Evolutionary conservation across 2,888 invertebrate genomes (phyloP), one percentile per base, ranked within the genome.

Genomic region (Rhagophthalmus giganteus): DNA sequence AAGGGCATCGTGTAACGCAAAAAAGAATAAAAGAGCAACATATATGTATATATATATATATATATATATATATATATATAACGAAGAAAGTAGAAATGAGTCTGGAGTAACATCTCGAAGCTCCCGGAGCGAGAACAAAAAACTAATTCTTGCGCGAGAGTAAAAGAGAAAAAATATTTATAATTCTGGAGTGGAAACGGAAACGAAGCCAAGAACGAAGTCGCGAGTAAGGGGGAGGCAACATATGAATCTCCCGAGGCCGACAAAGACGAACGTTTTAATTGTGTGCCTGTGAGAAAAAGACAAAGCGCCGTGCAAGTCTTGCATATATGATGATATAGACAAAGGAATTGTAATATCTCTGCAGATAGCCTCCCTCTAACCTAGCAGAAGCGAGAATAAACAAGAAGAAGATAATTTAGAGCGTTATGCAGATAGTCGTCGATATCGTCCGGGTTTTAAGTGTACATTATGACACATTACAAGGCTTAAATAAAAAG

Each of bases 321-420:
- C 72, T 71, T 74, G 74, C 73, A 73, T 74, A 73, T 74, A 74
- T 74, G 74, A 74, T 74, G 73, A 74, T 73, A 72, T 70, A 73
- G 72, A 73, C 73, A 74, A 73, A 73, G 71, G 72, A 72, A 72
- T 72, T 72, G 71, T 71, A 72, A 72, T 72, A 72, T 71, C 68
- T 69, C 63, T 66, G 66, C 66, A 69, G 67, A 68, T 67, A 67
- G 67, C 65, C 65, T 60, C 59, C 63, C 62, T 57, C 47, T 49
- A 50, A 42, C 52, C 42, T 27, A 47, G 39, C 44, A 53, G 56
- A 58, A 60, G 59, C 62, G 60, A 61, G 63, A 66, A 67, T 64
- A 68, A 64, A 66, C 66, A 66, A 54, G 61, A 56, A 63, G 67
- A 68, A 68, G 62, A 64, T 67, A 68, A 69, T 69, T 69, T 68